A percentile compares a stretch with the other conserved stretches of the same genome.
These are phyloP conservation scores for Pitangus sulphuratus DNA, from an alignment of 2,797 vertebrate genomes.

Conservation along the genomic window DNA sequence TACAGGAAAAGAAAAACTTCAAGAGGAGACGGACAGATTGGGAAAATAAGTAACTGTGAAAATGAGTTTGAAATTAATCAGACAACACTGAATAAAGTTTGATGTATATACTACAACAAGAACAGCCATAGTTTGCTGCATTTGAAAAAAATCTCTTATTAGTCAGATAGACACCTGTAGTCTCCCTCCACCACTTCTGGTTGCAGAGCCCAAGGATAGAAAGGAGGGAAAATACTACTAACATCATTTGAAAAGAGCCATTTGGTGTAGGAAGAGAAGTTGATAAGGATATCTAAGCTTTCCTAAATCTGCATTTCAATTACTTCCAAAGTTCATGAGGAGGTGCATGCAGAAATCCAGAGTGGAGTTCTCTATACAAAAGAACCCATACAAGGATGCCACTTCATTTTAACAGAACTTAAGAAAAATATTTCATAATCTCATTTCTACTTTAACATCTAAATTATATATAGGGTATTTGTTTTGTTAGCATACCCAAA, in stretches of 20 bases:
- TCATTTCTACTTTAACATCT: neutral
- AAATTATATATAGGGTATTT: neutral
- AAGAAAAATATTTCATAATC: neutral
- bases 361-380: neutral
- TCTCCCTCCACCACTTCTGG: neutral
- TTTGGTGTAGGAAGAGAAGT: neutral
- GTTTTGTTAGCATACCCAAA: neutral
- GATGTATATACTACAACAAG: neutral
- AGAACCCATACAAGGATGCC: neutral
- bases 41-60: neutral
- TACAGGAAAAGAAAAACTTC: neutral
- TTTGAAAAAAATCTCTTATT: constrained; percentile 10
- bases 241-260: neutral
- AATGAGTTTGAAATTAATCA: neutral
- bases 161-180: neutral
- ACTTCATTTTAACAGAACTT: neutral
- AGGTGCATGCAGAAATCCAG: constrained; percentile 46
- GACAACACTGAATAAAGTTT: neutral
- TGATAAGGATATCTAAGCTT: neutral
- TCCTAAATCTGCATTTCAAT: constrained; percentile 31
- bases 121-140: neutral
- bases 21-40: neutral
- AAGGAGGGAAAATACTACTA: neutral
- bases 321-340: constrained; percentile 50
- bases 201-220: neutral